phyloP scores from a whole-genome alignment of 2,888 invertebrate species.

The Diplolepis rosae region DNA sequence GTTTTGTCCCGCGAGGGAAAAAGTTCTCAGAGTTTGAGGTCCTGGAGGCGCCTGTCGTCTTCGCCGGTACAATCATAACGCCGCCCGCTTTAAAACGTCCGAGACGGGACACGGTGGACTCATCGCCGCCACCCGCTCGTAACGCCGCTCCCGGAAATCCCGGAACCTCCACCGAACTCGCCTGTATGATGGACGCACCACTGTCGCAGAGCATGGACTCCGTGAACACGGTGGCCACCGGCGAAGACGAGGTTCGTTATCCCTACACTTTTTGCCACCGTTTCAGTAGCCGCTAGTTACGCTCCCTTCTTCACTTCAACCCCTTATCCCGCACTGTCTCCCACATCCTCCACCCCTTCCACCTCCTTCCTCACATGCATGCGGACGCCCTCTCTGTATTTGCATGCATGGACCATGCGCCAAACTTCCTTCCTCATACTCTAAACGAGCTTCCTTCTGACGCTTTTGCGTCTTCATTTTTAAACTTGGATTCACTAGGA shows the following conservation, averaged over 20 bases:
- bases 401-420: slow-evolving; percentile 21
- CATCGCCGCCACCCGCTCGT: slow-evolving; percentile 72
- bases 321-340: slow-evolving; percentile 15
- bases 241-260: slow-evolving; percentile 95
- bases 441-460: background rate
- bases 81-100: slow-evolving; percentile 73
- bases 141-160: slow-evolving; percentile 72
- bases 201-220: slow-evolving; percentile 98
- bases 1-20: slow-evolving; percentile 35
- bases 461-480: background rate
- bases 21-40: slow-evolving; percentile 53
- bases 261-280: background rate
- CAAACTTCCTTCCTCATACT: slow-evolving; percentile 23
- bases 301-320: slow-evolving; percentile 28
- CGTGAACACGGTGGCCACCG: slow-evolving; percentile 91
- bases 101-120: slow-evolving; percentile 73
- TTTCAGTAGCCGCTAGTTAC: slow-evolving; percentile 38
- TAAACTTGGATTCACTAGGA: too few relatives aligned
- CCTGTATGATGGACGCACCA: slow-evolving; percentile 82
- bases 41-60: slow-evolving; percentile 73
- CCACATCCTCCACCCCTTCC: slow-evolving; percentile 2
- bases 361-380: slow-evolving; percentile 8
- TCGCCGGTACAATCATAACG: slow-evolving; percentile 73
- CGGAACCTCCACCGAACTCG: slow-evolving; percentile 68
- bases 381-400: slow-evolving; percentile 15